Base-by-base conservation (phyloP, 2,797 vertebrate genomes). In the Pangasius larnaudii region DNA sequence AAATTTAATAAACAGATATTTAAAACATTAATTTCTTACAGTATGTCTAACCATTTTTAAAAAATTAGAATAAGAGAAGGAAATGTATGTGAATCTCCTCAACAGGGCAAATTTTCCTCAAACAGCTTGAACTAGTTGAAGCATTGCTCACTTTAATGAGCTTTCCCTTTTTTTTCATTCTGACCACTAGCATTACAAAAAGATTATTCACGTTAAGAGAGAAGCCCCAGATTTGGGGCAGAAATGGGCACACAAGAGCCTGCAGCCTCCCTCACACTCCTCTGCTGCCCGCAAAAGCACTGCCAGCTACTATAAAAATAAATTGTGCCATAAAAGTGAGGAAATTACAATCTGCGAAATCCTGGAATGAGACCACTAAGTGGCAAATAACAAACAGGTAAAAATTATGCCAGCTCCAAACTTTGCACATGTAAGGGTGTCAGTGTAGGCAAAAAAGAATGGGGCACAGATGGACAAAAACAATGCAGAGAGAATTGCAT, bases 281-380 rank as follows among this genome's bases (percentile, higher is more conserved):
- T 91, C 58, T 75, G 74, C 80, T 90, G 74, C 85, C 90, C 82
- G 83, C 88, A 89, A 80, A 90, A 87, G 42, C 90, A 65, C 86
- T 92, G 91, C 91, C 92, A 93, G 90, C 65, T 83, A 88, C 91
- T 88, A 91, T 92, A 92, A 93, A 93, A 93, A 91, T 90, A 93
- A 92, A 92, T 87, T 92, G 88, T 88, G 85, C 88, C 88, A 93
- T 92, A 91, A 92, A 93, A 90, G 85, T 85, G 84, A 89, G 90
- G 89, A 92, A 93, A 92, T 92, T 91, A 92, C 91, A 92, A 91
- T 92, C 89, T 91, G 91, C 84, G 80, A 92, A 91, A 91, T 90
- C 90, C 91, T 90, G 91, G 89, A 91, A 90, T 90, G 87, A 90
- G 85, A 89, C 90, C 85, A 89, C 91, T 91, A 91, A 91, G 89